These are phyloP conservation scores for silkworm (Bombyx mori) DNA, from an alignment of 1,140 invertebrate species.

Conservation along the genomic window ASM3026992v2 NC_085117.1:16134501-16135000, in stretches of 20 bases:
- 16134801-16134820: constrained; percentile 1
- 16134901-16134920: not conserved
- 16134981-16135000: too few species aligned
- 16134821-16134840: constrained; percentile 5
- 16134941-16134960: not conserved
- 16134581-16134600: too few species aligned
- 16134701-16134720: too few species aligned
- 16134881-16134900: constrained; percentile 4
- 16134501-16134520: not conserved
- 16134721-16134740: too few species aligned
- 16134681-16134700: too few species aligned
- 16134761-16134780: not conserved
- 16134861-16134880: constrained; percentile 3
- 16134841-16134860: constrained; percentile 1
- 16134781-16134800: constrained; percentile 3
- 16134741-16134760: not conserved
- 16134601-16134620: too few species aligned
- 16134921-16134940: not conserved
- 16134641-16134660: too few species aligned
- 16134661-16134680: too few species aligned
- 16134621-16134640: too few species aligned
- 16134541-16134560: too few species aligned
- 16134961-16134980: too few species aligned
- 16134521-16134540: not conserved
- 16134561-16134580: too few species aligned